phyloP scores from a whole-genome alignment of 2,113 vertebrate species.

The Labeo catla region DNA sequence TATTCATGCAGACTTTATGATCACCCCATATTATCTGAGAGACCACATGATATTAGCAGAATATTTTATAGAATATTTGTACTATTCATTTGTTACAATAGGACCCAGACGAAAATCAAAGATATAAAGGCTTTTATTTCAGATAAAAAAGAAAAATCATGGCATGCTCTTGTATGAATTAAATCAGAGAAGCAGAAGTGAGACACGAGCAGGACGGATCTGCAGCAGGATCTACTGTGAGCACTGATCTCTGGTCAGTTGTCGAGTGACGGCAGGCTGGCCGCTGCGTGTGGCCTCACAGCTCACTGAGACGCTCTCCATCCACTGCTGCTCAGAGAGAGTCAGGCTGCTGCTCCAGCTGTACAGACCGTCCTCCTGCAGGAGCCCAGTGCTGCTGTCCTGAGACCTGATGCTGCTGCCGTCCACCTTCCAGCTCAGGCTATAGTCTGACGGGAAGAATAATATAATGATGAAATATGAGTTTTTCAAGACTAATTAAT shows the following conservation, averaged over 20 bases:
- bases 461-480: neutral
- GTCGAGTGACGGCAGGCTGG: conserved; percentile 46
- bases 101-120: too few species aligned
- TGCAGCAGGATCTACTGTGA: conserved; percentile 48
- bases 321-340: too few species aligned
- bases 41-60: too few species aligned
- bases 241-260: conserved; percentile 58
- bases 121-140: neutral
- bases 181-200: neutral
- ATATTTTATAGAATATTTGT: too few species aligned
- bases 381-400: too few species aligned
- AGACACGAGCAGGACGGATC: neutral
- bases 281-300: too few species aligned
- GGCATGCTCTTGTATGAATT: neutral
- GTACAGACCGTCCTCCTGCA: too few species aligned
- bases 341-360: too few species aligned
- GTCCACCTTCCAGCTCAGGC: conserved; percentile 60
- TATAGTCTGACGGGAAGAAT: conserved; percentile 42
- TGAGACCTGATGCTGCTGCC: neutral
- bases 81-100: too few species aligned
- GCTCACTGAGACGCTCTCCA: too few species aligned
- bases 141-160: neutral
- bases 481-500: neutral
- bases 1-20: too few species aligned
- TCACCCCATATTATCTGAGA: too few species aligned